phyloP scores from a whole-genome alignment of 2,113 vertebrate species.

The Salvelinus sp. region DNA sequence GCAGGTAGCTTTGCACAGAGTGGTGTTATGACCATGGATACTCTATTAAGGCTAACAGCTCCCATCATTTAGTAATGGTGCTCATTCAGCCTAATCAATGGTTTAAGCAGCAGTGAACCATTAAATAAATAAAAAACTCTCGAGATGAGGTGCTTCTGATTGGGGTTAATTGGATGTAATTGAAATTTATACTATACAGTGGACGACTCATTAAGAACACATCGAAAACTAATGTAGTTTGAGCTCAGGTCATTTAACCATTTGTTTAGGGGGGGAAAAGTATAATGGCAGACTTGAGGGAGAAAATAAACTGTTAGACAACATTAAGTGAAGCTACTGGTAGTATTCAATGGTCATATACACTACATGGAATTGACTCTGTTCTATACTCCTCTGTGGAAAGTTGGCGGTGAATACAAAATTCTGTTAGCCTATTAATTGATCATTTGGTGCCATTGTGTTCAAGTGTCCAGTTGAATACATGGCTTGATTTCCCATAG shows the following conservation, averaged over 20 bases:
- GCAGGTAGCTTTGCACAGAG: conserved; percentile 58
- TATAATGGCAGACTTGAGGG: conserved; percentile 36
- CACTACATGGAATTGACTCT: neutral
- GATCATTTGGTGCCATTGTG: neutral
- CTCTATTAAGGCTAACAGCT: conserved; percentile 81
- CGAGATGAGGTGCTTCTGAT: conserved; percentile 89
- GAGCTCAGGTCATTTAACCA: conserved; percentile 78
- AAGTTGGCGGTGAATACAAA: neutral
- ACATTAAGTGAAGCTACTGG: neutral
- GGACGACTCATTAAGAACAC: conserved; percentile 83
- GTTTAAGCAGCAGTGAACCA: conserved; percentile 87
- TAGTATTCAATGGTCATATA: conserved; percentile 1
- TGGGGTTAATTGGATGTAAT: conserved; percentile 99
- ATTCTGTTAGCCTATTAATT: neutral
- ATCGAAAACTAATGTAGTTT: conserved; percentile 77
- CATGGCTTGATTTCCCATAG: neutral
- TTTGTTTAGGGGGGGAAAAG: conserved; percentile 58
- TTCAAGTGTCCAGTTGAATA: neutral
- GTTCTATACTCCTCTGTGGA: conserved; percentile 2
- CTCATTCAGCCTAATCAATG: conserved; percentile 90
- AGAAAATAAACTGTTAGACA: neutral
- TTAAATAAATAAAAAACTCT: conserved; percentile 85
- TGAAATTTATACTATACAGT: conserved; percentile 93
- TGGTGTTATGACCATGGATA: conserved; percentile 72
- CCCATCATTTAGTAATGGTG: conserved; percentile 87